Conservation (phyloP, 1,140 invertebrate genomes). For the Cherax destructor region DNA sequence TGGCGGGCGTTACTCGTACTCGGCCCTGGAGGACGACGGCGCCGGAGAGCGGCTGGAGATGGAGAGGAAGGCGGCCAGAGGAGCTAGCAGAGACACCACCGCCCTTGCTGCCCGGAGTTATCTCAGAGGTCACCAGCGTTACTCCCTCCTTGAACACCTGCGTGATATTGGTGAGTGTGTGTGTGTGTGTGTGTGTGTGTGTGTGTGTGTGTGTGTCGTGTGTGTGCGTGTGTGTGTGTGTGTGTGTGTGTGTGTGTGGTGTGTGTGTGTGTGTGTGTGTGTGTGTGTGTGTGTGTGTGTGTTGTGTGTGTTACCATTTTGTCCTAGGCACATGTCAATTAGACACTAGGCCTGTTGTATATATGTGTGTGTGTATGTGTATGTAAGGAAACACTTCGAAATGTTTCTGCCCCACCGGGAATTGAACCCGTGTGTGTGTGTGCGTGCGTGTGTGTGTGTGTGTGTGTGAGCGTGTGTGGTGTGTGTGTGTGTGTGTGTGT, state of each 20-base stretch:
- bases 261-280: background rate
- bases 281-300: too few relatives aligned
- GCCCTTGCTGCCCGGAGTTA: slow-evolving; percentile 80
- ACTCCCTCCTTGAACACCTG: slow-evolving; percentile 85
- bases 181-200: slow-evolving; percentile 24
- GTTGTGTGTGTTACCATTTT: too few relatives aligned
- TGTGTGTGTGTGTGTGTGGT: slow-evolving; percentile 27
- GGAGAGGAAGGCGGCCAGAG: slow-evolving; percentile 78
- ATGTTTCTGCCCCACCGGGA: too few relatives aligned
- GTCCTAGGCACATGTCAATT: too few relatives aligned
- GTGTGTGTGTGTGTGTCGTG: slow-evolving; percentile 28
- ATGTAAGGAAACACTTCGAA: too few relatives aligned
- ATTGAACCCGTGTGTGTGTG: too few relatives aligned
- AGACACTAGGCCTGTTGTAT: too few relatives aligned
- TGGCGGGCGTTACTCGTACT: slow-evolving; percentile 82
- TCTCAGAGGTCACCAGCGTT: slow-evolving; percentile 81
- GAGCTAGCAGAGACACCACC: slow-evolving; percentile 70
- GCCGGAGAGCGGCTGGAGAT: slow-evolving; percentile 80
- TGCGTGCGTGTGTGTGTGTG: too few relatives aligned
- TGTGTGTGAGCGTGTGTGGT: too few relatives aligned
- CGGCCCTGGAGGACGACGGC: slow-evolving; percentile 80
- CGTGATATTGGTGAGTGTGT: slow-evolving; percentile 81
- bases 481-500: too few relatives aligned
- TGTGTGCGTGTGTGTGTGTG: slow-evolving; percentile 73
- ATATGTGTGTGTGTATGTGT: too few relatives aligned